Evolutionary conservation across 2,888 invertebrate species (phyloP), one percentile per base, ranked within the genome.

Genomic region (Eumerus sabulonum): DNA sequence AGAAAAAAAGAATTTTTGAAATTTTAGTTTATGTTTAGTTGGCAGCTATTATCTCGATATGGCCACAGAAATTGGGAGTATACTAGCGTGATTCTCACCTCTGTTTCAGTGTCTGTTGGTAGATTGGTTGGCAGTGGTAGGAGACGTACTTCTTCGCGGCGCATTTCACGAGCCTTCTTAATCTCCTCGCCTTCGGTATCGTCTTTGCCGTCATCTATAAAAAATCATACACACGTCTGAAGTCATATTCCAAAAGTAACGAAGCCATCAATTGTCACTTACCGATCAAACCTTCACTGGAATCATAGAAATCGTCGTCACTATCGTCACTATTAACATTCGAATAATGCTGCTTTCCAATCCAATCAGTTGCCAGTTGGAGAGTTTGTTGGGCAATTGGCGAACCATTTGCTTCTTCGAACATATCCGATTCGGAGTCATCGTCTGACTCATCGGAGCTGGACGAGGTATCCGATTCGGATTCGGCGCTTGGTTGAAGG

Each of bases 401-500:
- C 7, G 89, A 89, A 56, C 93, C 93, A 82, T 93, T 90, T 5
- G 93, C 93, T 86, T 93, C 93, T 84, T 93, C 93, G 84, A 91
- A 93, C 16, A 91, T 91, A 84, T 92, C 93, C 76, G 92, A 92
- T 71, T 92, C 93, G 0, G 87, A 86, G 59, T 92, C 93, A 40
- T 92, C 92, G 83, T 93, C 92, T 5, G 91, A 92, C 73, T 91
- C 91, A 82, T 92, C 92, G 1, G 88, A 88, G 57, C 88, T 87
- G 11, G 88, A 88, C 0, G 83, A 82, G 0, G 88, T 82, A 82
- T 89, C 88, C 1, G 92, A 91, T 85, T 94, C 94, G 2, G 94
- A 94, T 87, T 93, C 93, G 35, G 93, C 93, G 19, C 94, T 92
- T 48, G 94, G 93, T 0, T 95, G 95, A 45, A 96, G 93, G 88